A percentile compares a stretch with the other conserved stretches of the same genome.
These are phyloP conservation scores for Chelon labrosus DNA, from an alignment of 2,797 vertebrate species.

Conservation along the genomic window DNA sequence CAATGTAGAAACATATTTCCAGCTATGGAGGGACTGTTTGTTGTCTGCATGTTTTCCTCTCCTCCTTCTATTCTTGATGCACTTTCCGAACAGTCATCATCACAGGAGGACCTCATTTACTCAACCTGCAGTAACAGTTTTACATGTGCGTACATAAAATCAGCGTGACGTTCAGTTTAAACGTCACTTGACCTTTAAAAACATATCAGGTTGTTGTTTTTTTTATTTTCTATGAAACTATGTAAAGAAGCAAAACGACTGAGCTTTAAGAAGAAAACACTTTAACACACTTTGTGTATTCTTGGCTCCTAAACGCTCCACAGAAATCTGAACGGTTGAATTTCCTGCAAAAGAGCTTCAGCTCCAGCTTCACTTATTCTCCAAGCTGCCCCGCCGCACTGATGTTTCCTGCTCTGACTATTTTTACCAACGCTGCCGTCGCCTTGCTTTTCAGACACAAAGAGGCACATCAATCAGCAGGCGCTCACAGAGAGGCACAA, in stretches of 20 bases:
- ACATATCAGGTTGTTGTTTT: not conserved
- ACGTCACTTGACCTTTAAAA: not conserved
- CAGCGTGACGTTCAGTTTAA: too few relatives aligned
- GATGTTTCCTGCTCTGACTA: conserved; percentile 16
- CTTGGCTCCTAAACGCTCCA: too few relatives aligned
- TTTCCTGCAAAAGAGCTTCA: not conserved
- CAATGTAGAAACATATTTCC: too few relatives aligned
- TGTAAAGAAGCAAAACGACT: too few relatives aligned
- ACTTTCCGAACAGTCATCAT: conserved; percentile 16
- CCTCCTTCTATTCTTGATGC: conserved; percentile 8
- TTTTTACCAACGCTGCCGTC: conserved; percentile 52
- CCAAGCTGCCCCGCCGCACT: not conserved
- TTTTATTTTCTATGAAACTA: too few relatives aligned
- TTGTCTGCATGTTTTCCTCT: conserved; percentile 8
- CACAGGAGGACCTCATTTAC: conserved; percentile 27
- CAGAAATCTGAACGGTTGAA: too few relatives aligned
- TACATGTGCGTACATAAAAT: not conserved
- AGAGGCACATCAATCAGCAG: conserved; percentile 44
- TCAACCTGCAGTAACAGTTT: not conserved
- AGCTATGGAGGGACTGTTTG: not conserved
- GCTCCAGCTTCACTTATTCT: conserved; percentile 16
- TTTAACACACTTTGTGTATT: too few relatives aligned
- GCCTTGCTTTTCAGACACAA: conserved; percentile 52
- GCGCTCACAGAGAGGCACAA: conserved; percentile 35
- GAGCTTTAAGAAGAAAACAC: too few relatives aligned